These are phyloP conservation scores for Ophiodon elongatus DNA, from an alignment of 2,113 vertebrate genomes.

Conservation along the genomic window DNA sequence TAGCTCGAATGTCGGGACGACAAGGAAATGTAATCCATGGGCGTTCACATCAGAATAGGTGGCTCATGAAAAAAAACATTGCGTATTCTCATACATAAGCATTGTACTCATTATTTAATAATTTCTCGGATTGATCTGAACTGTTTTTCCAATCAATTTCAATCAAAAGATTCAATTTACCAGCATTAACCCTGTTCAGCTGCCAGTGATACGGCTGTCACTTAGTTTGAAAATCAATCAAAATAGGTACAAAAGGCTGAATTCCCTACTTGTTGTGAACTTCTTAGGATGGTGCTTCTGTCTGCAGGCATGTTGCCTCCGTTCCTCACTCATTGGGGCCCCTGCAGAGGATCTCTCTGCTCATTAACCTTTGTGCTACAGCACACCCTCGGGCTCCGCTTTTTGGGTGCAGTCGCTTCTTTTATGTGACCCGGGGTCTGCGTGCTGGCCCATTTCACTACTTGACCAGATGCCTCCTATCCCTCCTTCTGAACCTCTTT, in stretches of 20 bases:
- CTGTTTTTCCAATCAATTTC: slow-evolving; percentile 1
- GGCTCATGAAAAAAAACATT: not conserved
- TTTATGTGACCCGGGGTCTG: slow-evolving; percentile 53
- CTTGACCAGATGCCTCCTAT: slow-evolving; percentile 63
- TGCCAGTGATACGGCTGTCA: not conserved
- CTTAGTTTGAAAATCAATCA: slow-evolving; percentile 27
- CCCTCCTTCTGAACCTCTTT: slow-evolving; percentile 48
- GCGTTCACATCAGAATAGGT: slow-evolving; percentile 27
- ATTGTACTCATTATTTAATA: not conserved
- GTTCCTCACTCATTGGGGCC: slow-evolving; percentile 30
- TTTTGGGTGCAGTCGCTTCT: slow-evolving; percentile 36
- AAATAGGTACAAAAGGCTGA: not conserved
- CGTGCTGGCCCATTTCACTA: slow-evolving; percentile 41
- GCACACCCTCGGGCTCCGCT: slow-evolving; percentile 47
- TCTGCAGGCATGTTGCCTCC: slow-evolving; percentile 16
- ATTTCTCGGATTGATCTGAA: not conserved
- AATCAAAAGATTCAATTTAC: not conserved
- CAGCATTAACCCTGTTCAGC: slow-evolving; percentile 7
- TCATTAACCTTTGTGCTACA: slow-evolving; percentile 73
- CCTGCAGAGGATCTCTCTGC: slow-evolving; percentile 51
- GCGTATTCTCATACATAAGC: not conserved
- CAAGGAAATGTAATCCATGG: slow-evolving; percentile 16
- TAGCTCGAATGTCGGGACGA: slow-evolving; percentile 34
- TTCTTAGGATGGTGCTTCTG: not conserved
- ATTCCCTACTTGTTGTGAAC: not conserved